Conservation (phyloP, 2,113 vertebrate genomes). For the Myiozetetes cayanensis region DNA sequence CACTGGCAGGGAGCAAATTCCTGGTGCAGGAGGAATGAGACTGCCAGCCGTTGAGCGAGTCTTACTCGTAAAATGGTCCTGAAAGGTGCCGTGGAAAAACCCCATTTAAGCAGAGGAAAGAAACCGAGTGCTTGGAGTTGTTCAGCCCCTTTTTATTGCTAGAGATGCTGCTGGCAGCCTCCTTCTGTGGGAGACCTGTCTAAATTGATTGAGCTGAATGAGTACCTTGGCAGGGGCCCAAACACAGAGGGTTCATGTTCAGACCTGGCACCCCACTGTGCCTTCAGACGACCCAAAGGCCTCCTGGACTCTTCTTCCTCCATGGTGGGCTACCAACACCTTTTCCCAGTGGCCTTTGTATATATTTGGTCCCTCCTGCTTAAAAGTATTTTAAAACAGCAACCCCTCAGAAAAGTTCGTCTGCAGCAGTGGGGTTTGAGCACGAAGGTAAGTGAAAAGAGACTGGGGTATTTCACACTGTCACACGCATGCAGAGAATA, state of each 20-base stretch:
- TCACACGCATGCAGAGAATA: too few species aligned
- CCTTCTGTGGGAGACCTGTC: background rate
- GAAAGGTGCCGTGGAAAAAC: background rate
- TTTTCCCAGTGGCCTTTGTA: background rate
- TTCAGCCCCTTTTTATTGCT: background rate
- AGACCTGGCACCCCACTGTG: background rate
- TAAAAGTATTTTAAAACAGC: background rate
- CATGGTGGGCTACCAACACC: background rate
- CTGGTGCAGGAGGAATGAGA: background rate
- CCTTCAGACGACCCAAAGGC: background rate
- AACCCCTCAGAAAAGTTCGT: background rate
- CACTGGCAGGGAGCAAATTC: background rate
- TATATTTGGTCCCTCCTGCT: background rate
- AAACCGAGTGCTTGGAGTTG: background rate
- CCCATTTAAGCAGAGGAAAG: background rate
- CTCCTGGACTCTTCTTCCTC: background rate
- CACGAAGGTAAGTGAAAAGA: background rate
- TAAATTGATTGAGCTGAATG: background rate
- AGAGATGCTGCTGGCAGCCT: fast-evolving
- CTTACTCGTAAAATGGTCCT: background rate
- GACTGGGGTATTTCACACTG: fast-evolving
- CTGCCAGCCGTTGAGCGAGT: fast-evolving
- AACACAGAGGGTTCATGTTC: background rate
- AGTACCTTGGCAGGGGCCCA: background rate
- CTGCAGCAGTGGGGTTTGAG: background rate